Evolutionary conservation across 2,797 vertebrate species (phyloP).

Genomic region (Glossophaga mutica): DNA sequence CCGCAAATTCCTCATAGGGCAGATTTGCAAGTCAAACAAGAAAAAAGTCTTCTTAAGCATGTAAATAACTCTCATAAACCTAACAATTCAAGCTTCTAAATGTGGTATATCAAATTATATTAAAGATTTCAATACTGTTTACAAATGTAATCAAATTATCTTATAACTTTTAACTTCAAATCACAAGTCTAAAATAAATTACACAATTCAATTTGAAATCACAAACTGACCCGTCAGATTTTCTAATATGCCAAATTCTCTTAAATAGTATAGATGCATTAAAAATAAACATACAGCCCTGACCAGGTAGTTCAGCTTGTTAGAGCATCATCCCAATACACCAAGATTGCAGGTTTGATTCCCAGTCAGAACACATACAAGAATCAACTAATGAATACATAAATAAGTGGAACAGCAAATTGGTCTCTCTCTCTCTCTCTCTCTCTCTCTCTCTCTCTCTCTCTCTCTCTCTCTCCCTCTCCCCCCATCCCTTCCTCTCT

Average conservation of each 20-base stretch:
- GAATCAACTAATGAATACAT: background rate
- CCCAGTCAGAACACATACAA: background rate
- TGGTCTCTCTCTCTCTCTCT: too few relatives aligned
- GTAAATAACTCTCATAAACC: conserved; percentile 34
- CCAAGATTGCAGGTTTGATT: background rate
- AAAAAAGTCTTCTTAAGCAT: conserved; percentile 24
- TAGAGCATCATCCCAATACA: background rate
- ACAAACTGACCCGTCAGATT: background rate
- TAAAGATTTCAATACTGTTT: conserved; percentile 12
- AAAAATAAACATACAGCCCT: background rate
- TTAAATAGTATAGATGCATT: background rate
- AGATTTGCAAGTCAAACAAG: conserved; percentile 68
- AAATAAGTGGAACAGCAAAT: background rate
- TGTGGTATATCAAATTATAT: conserved; percentile 25
- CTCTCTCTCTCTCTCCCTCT: background rate
- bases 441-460: too few relatives aligned
- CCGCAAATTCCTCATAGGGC: conserved; percentile 43
- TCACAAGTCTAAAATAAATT: conserved; percentile 25
- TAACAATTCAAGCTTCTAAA: conserved; percentile 11
- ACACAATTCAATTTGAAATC: conserved; percentile 22
- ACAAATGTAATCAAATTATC: conserved; percentile 34
- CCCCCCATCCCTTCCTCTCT: too few relatives aligned
- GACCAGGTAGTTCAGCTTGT: background rate
- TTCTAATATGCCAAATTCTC: background rate
- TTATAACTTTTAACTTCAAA: background rate